These are phyloP conservation scores for Clarias gariepinus DNA, from an alignment of 2,113 vertebrate genomes.

Conservation along the genomic window DNA sequence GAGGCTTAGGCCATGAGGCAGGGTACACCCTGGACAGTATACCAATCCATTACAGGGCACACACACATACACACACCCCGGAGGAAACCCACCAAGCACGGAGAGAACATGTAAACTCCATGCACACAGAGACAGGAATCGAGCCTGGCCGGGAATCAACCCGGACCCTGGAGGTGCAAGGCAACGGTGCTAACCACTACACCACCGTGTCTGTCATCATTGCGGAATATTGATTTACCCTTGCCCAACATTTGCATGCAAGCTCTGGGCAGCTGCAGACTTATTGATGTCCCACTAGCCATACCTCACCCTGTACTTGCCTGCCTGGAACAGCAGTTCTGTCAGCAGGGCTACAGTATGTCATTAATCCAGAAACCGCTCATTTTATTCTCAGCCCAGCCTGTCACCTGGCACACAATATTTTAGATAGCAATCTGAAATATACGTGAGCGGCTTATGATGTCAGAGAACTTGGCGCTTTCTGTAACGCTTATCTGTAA, in stretches of 20 bases:
- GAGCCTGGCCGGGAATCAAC: no score
- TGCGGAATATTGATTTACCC: conserved; percentile 26
- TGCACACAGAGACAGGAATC: no score
- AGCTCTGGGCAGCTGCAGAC: conserved; percentile 10
- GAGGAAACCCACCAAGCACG: no score
- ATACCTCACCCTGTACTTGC: background rate
- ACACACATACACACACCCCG: no score
- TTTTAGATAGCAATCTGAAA: background rate
- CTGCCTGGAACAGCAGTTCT: conserved; percentile 23
- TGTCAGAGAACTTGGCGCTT: background rate
- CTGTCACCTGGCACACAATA: background rate
- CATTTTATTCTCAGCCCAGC: background rate
- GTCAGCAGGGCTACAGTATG: background rate
- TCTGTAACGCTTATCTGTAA: background rate
- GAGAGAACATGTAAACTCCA: no score
- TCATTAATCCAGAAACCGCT: background rate
- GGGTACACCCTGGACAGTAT: no score
- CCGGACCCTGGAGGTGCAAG: no score
- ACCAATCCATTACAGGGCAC: no score
- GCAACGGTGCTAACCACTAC: no score
- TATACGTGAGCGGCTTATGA: background rate
- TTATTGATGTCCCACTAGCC: conserved; percentile 21
- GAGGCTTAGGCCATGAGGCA: no score
- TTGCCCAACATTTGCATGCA: conserved; percentile 32
- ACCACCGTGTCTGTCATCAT: background rate